These are phyloP conservation scores for Papilio helenus DNA, from an alignment of 1,140 invertebrate genomes.

Conservation along the genomic window DNA sequence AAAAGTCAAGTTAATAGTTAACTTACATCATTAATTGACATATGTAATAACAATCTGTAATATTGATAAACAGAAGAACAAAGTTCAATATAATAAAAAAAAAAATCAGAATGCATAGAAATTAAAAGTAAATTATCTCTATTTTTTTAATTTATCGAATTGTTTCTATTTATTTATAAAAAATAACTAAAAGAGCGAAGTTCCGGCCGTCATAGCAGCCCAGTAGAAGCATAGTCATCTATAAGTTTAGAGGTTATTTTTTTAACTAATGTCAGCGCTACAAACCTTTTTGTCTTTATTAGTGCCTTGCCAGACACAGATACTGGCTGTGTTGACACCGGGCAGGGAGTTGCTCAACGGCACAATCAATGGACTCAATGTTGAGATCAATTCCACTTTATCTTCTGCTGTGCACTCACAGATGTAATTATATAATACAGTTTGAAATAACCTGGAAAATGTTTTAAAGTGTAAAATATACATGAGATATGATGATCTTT, in stretches of 20 bases:
- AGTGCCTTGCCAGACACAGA: constrained; percentile 94
- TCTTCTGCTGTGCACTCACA: constrained; percentile 88
- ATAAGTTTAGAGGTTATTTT: not conserved
- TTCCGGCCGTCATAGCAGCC: no score
- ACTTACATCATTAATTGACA: no score
- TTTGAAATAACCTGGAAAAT: constrained; percentile 87
- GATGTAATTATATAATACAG: constrained; percentile 92
- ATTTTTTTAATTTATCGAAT: no score
- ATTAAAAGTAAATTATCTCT: no score
- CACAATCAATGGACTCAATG: constrained; percentile 87
- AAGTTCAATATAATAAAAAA: no score
- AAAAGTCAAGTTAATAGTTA: not conserved
- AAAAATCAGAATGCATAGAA: no score
- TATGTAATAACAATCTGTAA: no score
- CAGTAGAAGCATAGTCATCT: no score
- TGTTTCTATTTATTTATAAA: no score
- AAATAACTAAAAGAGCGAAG: no score
- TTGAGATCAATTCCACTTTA: constrained; percentile 88
- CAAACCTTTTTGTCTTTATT: constrained; percentile 88
- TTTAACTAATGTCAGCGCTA: not conserved
- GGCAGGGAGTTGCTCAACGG: constrained; percentile 93
- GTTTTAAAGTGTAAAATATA: not conserved
- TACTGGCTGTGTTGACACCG: constrained; percentile 90
- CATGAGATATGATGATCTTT: not conserved
- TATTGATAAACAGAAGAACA: no score